These are phyloP conservation scores for Tretioscincus oriximinensis DNA, from an alignment of 2,113 vertebrate species.

Conservation along the genomic window DNA sequence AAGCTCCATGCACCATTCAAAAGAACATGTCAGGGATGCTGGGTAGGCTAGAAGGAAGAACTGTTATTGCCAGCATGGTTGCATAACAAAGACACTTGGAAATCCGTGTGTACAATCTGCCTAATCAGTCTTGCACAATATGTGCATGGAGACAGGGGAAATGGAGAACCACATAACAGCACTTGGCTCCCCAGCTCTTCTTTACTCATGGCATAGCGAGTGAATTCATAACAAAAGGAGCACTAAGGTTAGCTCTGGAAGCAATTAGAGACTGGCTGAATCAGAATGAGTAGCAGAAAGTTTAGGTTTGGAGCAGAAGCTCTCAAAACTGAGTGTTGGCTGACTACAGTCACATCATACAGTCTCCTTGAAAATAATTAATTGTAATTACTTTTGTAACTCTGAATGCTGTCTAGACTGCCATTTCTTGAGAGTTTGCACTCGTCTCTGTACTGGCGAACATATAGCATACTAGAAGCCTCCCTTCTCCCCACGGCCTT, in stretches of 20 bases:
- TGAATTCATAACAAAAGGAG: neutral
- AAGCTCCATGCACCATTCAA: neutral
- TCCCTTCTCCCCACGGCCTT: no score
- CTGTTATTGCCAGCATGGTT: neutral
- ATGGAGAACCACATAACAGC: neutral
- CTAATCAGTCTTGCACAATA: neutral
- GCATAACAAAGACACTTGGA: neutral
- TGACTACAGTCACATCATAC: neutral
- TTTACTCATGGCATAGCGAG: neutral
- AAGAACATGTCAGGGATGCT: neutral
- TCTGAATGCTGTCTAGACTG: neutral
- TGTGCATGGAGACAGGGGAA: neutral
- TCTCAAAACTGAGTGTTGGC: neutral
- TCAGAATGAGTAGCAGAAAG: neutral
- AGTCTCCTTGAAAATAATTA: no score
- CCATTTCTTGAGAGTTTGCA: neutral
- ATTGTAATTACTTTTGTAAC: neutral
- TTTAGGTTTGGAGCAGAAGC: neutral
- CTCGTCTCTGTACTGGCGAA: neutral
- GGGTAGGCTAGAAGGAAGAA: neutral
- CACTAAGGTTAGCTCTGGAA: neutral
- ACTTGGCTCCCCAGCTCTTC: neutral
- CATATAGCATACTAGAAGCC: no score
- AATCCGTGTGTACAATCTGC: neutral
- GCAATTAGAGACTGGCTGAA: no score